Conservation (phyloP, 2,113 vertebrate species). For the Gallinago paraguaiae region DNA sequence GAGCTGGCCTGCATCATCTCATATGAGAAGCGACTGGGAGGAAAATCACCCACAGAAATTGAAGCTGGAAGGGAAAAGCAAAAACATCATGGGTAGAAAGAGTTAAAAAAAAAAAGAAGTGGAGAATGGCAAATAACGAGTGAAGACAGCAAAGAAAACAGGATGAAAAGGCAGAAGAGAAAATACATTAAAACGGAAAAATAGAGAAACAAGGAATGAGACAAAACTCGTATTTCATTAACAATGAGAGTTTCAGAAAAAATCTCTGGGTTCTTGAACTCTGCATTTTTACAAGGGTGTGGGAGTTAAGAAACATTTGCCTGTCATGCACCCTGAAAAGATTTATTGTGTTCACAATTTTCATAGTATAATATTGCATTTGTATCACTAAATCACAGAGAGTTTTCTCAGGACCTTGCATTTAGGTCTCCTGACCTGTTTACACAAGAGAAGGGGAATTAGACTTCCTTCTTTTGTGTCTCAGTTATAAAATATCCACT, state of each 20-base stretch:
- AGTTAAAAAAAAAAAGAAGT: neutral
- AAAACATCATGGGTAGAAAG: neutral
- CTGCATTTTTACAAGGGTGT: neutral
- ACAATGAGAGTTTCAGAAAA: neutral
- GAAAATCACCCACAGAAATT: neutral
- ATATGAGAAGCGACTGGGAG: neutral
- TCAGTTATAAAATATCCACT: neutral
- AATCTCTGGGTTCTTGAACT: neutral
- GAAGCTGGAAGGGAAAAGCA: neutral
- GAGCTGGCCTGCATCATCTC: neutral
- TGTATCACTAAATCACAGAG: neutral
- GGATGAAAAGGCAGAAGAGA: neutral
- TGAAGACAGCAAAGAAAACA: neutral
- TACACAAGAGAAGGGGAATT: neutral
- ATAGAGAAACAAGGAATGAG: neutral
- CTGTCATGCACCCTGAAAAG: neutral
- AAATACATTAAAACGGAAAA: neutral
- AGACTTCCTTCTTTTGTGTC: neutral
- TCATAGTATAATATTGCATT: neutral
- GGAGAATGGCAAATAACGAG: neutral
- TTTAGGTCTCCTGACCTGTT: neutral
- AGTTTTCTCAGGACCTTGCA: slow-evolving; percentile 30
- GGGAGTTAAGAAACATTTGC: slow-evolving; percentile 3
- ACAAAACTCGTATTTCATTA: neutral
- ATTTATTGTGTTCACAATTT: neutral